phyloP scores from a whole-genome alignment of 92 coral and sea anemone species.

The Scolanthus callimorphus region DNA sequence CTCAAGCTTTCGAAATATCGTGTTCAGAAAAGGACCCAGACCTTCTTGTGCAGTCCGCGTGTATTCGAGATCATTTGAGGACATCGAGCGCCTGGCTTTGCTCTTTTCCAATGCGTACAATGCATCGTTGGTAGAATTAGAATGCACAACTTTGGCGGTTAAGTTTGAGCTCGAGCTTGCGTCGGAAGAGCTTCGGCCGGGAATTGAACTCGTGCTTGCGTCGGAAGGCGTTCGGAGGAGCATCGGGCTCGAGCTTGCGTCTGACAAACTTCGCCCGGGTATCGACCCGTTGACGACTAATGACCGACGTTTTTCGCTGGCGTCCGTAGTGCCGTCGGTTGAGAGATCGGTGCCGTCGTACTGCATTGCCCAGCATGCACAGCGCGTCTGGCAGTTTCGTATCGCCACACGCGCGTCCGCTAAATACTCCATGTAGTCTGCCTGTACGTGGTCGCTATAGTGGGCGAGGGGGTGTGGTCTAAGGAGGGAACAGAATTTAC shows the following conservation, averaged over 20 bases:
- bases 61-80: conserved; percentile 50
- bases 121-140: no score
- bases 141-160: no score
- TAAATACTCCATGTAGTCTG: conserved; percentile 89
- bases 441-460: conserved; percentile 42
- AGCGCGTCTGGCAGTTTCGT: conserved; percentile 74
- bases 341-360: conserved; percentile 88
- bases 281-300: conserved; percentile 35
- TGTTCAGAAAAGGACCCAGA: conserved; percentile 73
- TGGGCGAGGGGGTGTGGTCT: conserved; percentile 31
- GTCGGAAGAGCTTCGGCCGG: conserved; percentile 15
- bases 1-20: conserved; percentile 85
- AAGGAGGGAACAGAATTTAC: neutral
- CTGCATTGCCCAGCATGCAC: conserved; percentile 87
- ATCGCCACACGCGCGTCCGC: conserved; percentile 83
- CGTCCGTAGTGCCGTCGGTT: conserved; percentile 36
- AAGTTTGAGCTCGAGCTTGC: conserved; percentile 1
- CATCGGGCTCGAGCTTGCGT: no score
- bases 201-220: conserved; percentile 8
- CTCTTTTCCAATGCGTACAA: conserved; percentile 10
- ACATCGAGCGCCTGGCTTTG: conserved; percentile 25
- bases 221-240: no score
- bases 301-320: conserved; percentile 15
- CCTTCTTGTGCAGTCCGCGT: conserved; percentile 31
- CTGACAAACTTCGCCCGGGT: conserved; percentile 9